Evolutionary conservation across 2,888 invertebrate genomes (phyloP), one percentile per base, ranked within the genome.

Genomic region (Chesias legatella): DNA sequence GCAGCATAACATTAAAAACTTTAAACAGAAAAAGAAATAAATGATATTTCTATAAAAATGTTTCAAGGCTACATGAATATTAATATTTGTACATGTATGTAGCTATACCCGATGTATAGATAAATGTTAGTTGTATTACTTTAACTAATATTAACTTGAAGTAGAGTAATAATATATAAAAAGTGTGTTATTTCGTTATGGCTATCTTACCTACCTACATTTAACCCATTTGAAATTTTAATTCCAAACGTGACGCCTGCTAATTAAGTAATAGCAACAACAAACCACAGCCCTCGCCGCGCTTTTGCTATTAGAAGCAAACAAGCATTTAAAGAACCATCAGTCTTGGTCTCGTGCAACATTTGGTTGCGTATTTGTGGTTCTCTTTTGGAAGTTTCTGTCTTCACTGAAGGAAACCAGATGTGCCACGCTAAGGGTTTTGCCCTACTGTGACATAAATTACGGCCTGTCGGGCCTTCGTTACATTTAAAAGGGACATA

Each of bases 401-500:
- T 53, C 57, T 61, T 48, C 51, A 51, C 45, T 69, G 70, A 73
- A 72, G 67, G 62, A 67, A 63, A 62, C 65, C 79, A 79, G 79
- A 76, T 79, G 79, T 65, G 67, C 50, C 59, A 58, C 62, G 61
- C 60, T 62, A 58, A 58, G 51, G 57, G 50, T 48, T 47, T 51
- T 55, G 42, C 58, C 60, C 49, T 56, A 59, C 66, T 56, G 63
- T 47, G 66, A 69, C 66, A 71, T 78, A 79, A 81, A 78, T 80
- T 80, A 79, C 68, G 58, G 61, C 64, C 56, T 67, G 72, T 71
- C 71, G 63, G 59, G 62, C 73, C 78, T 77, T 73, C 66, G 69
- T 72, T 72, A 58, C 62, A 52, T 51, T 60, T 63, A 64, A 63
- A 59, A 60, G 56, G 53, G 62, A 70, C 33, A 70, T 56, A 60